Evolutionary conservation across 2,113 vertebrate genomes (phyloP).

Genomic region (Jacana jacana): DNA sequence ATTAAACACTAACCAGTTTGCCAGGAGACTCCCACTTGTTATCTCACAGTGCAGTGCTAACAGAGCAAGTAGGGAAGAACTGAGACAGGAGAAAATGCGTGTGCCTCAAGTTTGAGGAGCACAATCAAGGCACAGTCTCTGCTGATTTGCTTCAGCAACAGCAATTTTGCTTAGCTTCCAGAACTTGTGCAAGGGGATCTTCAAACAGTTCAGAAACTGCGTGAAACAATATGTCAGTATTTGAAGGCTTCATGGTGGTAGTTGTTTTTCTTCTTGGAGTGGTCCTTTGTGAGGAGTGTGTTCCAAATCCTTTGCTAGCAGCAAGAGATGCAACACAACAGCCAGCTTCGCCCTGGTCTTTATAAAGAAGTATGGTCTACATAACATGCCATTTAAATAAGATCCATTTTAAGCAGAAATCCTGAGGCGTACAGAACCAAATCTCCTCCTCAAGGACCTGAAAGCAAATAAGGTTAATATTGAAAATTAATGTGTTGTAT

Average conservation of each 20-base stretch:
- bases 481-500: conserved; percentile 23
- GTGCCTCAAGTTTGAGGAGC: background rate
- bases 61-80: background rate
- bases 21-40: background rate
- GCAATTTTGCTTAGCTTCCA: background rate
- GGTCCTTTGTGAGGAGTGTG: background rate
- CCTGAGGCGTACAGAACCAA: background rate
- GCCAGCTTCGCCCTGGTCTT: background rate
- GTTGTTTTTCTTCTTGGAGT: background rate
- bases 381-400: background rate
- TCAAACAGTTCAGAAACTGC: background rate
- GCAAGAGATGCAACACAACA: background rate
- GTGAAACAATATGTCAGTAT: background rate
- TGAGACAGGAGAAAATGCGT: background rate
- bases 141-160: background rate
- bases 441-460: background rate
- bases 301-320: background rate
- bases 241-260: background rate
- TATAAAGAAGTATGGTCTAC: background rate
- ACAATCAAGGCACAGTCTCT: background rate
- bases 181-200: background rate
- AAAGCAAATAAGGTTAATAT: conserved; percentile 4
- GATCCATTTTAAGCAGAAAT: background rate
- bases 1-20: background rate
- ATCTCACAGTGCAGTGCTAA: background rate